phyloP scores from a whole-genome alignment of 2,113 vertebrate genomes.

The Brachirus orientalis region DNA sequence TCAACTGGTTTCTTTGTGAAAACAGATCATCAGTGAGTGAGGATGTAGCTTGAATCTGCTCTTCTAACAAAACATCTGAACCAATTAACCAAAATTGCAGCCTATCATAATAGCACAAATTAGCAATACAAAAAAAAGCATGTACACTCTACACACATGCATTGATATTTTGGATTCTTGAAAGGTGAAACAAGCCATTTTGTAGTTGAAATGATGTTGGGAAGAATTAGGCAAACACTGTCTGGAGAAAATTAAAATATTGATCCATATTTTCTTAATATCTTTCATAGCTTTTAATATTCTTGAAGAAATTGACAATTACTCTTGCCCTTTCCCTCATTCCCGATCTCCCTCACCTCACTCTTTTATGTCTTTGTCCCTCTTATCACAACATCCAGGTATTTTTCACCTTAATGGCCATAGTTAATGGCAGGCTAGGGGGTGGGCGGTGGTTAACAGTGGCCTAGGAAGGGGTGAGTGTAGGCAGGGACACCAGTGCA shows the following conservation, averaged over 20 bases:
- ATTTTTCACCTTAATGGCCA: slow-evolving; percentile 61
- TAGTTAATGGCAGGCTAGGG: slow-evolving; percentile 52
- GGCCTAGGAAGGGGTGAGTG: slow-evolving; percentile 1
- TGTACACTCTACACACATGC: not conserved
- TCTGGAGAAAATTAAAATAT: slow-evolving; percentile 92
- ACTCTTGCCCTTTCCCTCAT: slow-evolving; percentile 54
- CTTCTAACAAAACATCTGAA: too few relatives aligned
- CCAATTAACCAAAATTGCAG: too few relatives aligned
- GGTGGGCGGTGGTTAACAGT: not conserved
- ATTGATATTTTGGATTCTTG: slow-evolving; percentile 47
- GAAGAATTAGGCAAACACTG: slow-evolving; percentile 91
- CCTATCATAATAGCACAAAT: too few relatives aligned
- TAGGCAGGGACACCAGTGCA: not conserved
- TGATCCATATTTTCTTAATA: slow-evolving; percentile 94
- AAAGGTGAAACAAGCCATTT: slow-evolving; percentile 85
- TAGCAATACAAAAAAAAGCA: too few relatives aligned
- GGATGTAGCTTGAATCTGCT: too few relatives aligned
- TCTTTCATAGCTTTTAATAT: slow-evolving; percentile 84
- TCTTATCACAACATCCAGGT: slow-evolving; percentile 59
- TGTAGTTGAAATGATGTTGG: slow-evolving; percentile 91
- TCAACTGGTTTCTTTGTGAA: too few relatives aligned
- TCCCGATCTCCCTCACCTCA: slow-evolving; percentile 3
- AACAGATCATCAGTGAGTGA: too few relatives aligned
- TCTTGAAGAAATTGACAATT: slow-evolving; percentile 84
- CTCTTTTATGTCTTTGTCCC: slow-evolving; percentile 24